These are phyloP conservation scores for Carlito syrichta DNA, from an alignment of 2,113 vertebrate species.

Conservation along the genomic window DNA sequence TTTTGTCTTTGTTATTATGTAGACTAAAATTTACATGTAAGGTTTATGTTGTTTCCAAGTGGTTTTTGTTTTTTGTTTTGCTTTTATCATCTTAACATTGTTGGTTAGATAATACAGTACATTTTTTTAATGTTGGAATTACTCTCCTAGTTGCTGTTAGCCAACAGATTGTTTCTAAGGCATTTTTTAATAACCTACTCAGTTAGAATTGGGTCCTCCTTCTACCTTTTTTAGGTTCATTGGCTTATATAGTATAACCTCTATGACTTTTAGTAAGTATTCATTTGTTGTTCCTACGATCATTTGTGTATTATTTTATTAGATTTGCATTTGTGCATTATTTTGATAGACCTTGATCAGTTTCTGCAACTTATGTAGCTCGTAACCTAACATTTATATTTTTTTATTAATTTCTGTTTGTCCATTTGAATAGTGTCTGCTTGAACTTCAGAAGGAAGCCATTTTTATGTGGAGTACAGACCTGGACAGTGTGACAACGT, in stretches of 20 bases:
- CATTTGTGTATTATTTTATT: slow-evolving; percentile 20
- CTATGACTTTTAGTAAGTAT: slow-evolving; percentile 31
- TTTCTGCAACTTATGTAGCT: slow-evolving; percentile 33
- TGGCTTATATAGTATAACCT: neutral
- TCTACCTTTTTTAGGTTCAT: neutral
- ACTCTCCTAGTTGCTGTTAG: neutral
- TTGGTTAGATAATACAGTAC: neutral
- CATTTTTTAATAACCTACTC: neutral
- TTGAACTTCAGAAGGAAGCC: slow-evolving; percentile 95
- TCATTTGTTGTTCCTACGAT: slow-evolving; percentile 8
- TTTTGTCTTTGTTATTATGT: neutral
- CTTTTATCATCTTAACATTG: neutral
- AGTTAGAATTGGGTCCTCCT: neutral
- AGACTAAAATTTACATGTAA: neutral
- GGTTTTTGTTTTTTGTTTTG: neutral
- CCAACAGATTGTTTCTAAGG: neutral
- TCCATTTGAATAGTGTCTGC: slow-evolving; percentile 86
- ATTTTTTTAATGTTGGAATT: neutral
- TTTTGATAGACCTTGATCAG: slow-evolving; percentile 13
- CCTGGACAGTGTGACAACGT: slow-evolving; percentile 90
- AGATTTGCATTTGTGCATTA: neutral
- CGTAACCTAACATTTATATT: neutral
- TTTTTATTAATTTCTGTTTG: slow-evolving; percentile 54
- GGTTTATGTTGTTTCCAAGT: neutral
- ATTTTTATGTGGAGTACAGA: slow-evolving; percentile 93